phyloP scores from a whole-genome alignment of 2,113 vertebrate species.

The Poecilia latipinna region DNA sequence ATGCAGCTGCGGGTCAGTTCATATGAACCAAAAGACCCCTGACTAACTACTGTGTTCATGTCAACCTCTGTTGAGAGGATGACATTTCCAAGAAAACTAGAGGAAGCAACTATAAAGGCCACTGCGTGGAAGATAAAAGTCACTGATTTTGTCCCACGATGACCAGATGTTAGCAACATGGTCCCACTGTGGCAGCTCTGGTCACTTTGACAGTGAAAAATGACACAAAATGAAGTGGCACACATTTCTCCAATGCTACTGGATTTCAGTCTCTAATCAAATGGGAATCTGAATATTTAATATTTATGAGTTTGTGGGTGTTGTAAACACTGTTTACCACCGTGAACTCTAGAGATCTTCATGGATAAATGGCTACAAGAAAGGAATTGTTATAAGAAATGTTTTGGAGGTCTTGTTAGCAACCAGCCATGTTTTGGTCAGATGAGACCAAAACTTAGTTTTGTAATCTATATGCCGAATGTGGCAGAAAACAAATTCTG shows the following conservation, averaged over 20 bases:
- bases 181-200: neutral
- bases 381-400: too few relatives aligned
- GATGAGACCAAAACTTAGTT: too few relatives aligned
- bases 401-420: too few relatives aligned
- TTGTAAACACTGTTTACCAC: neutral
- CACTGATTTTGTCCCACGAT: slow-evolving; percentile 16
- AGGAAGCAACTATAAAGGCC: slow-evolving; percentile 27
- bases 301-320: neutral
- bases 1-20: slow-evolving; percentile 54
- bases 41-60: neutral
- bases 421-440: too few relatives aligned
- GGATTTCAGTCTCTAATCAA: too few relatives aligned
- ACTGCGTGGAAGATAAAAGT: slow-evolving; percentile 40
- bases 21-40: slow-evolving; percentile 4
- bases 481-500: neutral
- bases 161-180: slow-evolving; percentile 22
- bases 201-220: too few relatives aligned
- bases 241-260: neutral
- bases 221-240: neutral
- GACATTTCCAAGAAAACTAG: slow-evolving; percentile 20
- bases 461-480: neutral
- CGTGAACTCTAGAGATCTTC: neutral
- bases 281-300: too few relatives aligned
- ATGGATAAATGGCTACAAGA: too few relatives aligned
- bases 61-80: neutral